Evolutionary conservation across 2,888 invertebrate genomes (phyloP), one percentile per base, ranked within the genome.

Genomic region (Noctua comes): DNA sequence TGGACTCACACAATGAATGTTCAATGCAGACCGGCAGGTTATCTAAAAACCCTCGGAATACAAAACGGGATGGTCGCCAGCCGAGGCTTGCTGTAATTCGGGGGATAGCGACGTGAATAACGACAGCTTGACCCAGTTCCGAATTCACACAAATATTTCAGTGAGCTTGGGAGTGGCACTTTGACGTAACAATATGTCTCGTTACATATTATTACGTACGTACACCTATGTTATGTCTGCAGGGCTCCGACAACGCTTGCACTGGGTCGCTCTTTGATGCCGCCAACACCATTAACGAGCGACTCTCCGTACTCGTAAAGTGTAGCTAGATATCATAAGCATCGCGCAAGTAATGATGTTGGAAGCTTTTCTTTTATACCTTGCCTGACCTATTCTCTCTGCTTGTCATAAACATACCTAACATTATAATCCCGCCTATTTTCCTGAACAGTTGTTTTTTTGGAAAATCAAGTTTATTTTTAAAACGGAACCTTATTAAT

Each of bases 61-160:
- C 86, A 86, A 88, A 89, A 90, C 86, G 88, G 86, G 88, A 85
- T 88, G 86, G 81, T 88, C 89, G 88, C 88, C 87, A 88, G 87
- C 82, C 88, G 83, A 88, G 79, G 82, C 81, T 77, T 72, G 80
- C 83, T 85, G 87, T 89, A 89, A 83, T 86, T 88, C 86, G 88
- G 77, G 82, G 83, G 85, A 88, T 80, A 76, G 83, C 75, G 77
- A 51, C 87, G 88, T 84, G 85, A 87, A 88, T 89, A 91, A 91
- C 88, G 90, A 89, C 91, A 91, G 91, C 91, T 93, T 95, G 95
- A 95, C 95, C 95, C 91, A 95, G 88, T 94, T 95, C 90, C 87
- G 73, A 89, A 90, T 90, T 89, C 90, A 90, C 91, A 93, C 93
- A 91, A 94, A 94, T 94, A 94, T 94, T 94, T 94, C 90, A 93